Conservation (phyloP, 1,140 invertebrate species). For the Saccostrea glomerata region DNA sequence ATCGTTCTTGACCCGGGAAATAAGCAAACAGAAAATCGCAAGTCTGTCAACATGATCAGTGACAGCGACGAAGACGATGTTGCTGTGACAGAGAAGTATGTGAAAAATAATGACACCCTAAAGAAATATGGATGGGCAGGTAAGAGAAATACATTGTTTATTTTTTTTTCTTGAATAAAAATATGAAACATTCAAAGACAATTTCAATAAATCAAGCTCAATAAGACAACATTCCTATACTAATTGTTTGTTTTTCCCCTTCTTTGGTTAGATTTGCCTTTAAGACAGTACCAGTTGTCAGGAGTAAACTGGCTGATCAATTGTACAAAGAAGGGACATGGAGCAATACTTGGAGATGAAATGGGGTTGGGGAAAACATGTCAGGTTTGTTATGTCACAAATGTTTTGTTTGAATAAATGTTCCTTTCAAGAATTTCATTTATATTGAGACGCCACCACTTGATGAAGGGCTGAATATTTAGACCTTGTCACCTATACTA, state of each 20-base stretch:
- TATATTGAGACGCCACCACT: no score
- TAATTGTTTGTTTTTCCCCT: slow-evolving; percentile 15
- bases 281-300: slow-evolving; percentile 74
- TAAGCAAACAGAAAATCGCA: slow-evolving; percentile 1
- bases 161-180: no score
- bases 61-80: slow-evolving; percentile 46
- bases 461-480: no score
- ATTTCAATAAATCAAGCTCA: no score
- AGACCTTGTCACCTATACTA: no score
- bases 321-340: slow-evolving; percentile 70
- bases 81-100: slow-evolving; percentile 47
- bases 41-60: slow-evolving; percentile 17
- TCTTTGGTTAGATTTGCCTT: slow-evolving; percentile 64
- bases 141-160: slow-evolving; percentile 19
- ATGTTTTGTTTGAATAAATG: neutral
- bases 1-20: slow-evolving; percentile 33
- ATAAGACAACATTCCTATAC: neutral
- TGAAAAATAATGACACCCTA: slow-evolving; percentile 55
- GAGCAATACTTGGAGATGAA: slow-evolving; percentile 79
- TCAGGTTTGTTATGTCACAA: slow-evolving; percentile 66
- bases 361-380: slow-evolving; percentile 80
- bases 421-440: no score
- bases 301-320: slow-evolving; percentile 76
- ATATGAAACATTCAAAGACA: no score
- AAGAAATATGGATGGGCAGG: slow-evolving; percentile 63